A percentile compares a stretch with the other conserved stretches of the same genome.
phyloP scores from a whole-genome alignment of 2,113 vertebrate genomes.

The Dasyornis broadbenti region DNA sequence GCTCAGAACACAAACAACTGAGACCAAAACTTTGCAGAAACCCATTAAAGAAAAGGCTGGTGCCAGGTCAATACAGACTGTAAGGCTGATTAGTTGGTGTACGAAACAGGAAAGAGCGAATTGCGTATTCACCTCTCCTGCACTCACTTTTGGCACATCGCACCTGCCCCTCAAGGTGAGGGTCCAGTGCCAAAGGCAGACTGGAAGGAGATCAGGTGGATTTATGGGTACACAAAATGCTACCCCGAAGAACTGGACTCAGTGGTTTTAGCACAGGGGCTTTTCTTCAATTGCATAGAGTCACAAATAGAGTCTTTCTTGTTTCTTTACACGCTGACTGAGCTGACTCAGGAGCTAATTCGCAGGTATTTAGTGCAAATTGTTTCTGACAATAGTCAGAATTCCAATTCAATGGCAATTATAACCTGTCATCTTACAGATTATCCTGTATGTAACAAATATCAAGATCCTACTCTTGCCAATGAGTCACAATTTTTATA shows the following conservation, averaged over 20 bases:
- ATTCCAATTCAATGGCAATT: not conserved
- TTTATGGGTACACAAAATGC: not conserved
- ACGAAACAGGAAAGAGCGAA: not conserved
- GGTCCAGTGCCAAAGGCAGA: not conserved
- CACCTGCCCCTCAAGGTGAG: not conserved
- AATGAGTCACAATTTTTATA: not conserved
- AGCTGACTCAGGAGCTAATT: not conserved
- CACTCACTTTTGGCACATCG: not conserved
- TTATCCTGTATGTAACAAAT: not conserved
- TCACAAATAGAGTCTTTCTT: not conserved
- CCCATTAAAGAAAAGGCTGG: not conserved
- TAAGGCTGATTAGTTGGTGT: not conserved
- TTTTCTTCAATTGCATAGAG: fast-evolving
- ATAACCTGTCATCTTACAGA: not conserved
- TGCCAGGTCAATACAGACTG: not conserved
- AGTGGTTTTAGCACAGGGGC: not conserved
- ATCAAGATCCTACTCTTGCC: not conserved
- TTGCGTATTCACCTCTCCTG: not conserved
- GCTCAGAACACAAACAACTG: not conserved
- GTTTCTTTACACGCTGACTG: not conserved
- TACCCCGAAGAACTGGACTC: not conserved
- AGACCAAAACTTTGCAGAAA: not conserved
- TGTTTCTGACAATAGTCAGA: not conserved
- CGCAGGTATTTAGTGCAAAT: not conserved
- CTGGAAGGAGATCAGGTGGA: not conserved